Evolutionary conservation across 2,113 vertebrate species (phyloP).

Genomic region (Cyphomyrus discorhynchus): DNA sequence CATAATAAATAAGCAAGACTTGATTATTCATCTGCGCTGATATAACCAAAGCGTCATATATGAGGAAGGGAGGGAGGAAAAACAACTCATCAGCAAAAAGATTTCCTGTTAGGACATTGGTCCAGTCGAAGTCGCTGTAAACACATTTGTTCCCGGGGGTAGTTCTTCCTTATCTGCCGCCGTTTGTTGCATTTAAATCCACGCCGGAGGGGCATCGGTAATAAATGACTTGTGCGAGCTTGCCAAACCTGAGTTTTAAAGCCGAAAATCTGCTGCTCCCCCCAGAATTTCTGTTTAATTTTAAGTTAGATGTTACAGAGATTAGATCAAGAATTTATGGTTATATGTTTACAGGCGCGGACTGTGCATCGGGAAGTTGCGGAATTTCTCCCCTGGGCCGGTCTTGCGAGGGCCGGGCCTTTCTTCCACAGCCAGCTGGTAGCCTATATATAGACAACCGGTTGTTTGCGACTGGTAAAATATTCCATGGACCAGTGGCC

Average conservation of each 20-base stretch:
- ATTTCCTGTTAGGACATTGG: neutral
- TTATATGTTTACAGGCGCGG: neutral
- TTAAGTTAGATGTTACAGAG: neutral
- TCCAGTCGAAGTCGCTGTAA: neutral
- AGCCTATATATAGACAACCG: neutral
- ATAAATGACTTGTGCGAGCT: slow-evolving; percentile 34
- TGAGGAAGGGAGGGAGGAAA: neutral
- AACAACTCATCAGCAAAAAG: neutral
- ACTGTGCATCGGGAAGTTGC: neutral
- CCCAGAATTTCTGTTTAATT: neutral
- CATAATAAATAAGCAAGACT: neutral
- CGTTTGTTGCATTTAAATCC: slow-evolving; percentile 21
- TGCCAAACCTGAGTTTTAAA: slow-evolving; percentile 26
- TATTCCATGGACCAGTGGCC: neutral
- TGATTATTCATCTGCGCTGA: neutral
- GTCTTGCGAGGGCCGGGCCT: neutral
- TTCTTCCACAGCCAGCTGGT: neutral
- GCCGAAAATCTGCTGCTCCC: neutral
- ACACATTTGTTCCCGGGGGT: neutral
- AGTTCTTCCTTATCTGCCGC: slow-evolving; percentile 8
- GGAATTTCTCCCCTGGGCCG: neutral
- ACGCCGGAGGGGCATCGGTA: slow-evolving; percentile 21
- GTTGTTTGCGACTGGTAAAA: neutral
- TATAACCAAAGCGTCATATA: neutral
- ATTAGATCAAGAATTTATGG: neutral